Evolutionary conservation across 2,113 vertebrate genomes (phyloP).

Genomic region (Brachyistius frenatus): DNA sequence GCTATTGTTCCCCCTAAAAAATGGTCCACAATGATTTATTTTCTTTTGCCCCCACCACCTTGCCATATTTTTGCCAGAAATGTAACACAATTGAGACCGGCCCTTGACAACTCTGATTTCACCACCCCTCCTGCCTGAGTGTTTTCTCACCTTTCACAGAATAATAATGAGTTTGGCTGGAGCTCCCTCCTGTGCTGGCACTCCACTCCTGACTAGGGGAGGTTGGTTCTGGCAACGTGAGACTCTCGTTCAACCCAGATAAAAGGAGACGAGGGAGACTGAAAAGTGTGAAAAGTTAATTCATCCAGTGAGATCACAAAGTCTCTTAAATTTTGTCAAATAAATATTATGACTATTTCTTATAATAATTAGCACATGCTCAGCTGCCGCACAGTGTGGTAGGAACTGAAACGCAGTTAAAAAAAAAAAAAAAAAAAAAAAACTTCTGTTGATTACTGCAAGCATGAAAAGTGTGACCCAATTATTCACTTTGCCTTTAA

Average conservation of each 20-base stretch:
- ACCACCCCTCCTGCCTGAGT: constrained; percentile 32
- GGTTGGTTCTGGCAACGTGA: constrained; percentile 6
- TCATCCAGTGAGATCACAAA: background rate
- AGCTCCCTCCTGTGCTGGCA: constrained; percentile 38
- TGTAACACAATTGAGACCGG: constrained; percentile 17
- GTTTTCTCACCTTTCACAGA: constrained; percentile 64
- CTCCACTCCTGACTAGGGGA: constrained; percentile 5
- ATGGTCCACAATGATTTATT: background rate
- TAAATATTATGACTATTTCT: background rate
- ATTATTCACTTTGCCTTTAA: constrained; percentile 58
- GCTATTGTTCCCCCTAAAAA: background rate
- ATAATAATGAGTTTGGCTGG: constrained; percentile 61
- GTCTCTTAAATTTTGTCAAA: background rate
- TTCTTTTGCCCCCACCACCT: background rate
- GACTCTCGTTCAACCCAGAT: constrained; percentile 4
- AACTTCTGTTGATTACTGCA: constrained; percentile 11
- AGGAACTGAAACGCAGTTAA: background rate
- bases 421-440: background rate
- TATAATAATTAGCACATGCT: background rate
- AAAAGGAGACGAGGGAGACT: constrained; percentile 1
- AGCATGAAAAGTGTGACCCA: constrained; percentile 50
- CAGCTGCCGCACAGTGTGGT: background rate
- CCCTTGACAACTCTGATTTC: constrained; percentile 38
- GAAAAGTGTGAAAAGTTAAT: background rate
- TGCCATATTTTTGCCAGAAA: constrained; percentile 23